These are phyloP conservation scores for Leptocoma aspasia DNA, from an alignment of 2,113 vertebrate genomes.

Conservation along the genomic window DNA sequence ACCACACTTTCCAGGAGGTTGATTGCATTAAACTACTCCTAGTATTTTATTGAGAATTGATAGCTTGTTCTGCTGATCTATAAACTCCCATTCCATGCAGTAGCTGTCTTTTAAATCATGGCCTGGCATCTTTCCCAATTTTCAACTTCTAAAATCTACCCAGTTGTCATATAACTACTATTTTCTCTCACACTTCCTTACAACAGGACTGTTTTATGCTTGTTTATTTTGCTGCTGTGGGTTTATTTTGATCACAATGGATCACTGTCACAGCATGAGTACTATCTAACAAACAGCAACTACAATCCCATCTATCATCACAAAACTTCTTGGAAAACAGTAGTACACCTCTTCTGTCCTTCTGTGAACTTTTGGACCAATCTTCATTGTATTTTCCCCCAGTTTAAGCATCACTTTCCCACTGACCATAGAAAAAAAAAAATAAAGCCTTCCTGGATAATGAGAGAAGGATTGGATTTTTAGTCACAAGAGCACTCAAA, in stretches of 20 bases:
- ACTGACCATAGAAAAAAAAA: neutral
- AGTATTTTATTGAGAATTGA: constrained; percentile 37
- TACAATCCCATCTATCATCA: constrained; percentile 25
- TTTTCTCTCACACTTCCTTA: constrained; percentile 43
- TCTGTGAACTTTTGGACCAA: neutral
- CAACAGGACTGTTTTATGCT: constrained; percentile 7
- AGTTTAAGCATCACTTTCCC: neutral
- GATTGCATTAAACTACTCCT: constrained; percentile 8
- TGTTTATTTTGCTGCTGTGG: constrained; percentile 40
- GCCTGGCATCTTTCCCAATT: neutral
- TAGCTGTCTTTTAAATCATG: constrained; percentile 6
- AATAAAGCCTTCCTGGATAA: neutral
- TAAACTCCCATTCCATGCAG: neutral
- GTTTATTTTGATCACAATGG: constrained; percentile 58
- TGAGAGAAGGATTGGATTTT: neutral
- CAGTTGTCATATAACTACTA: neutral
- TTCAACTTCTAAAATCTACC: constrained; percentile 24
- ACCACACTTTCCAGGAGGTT: neutral
- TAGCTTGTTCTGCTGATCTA: neutral
- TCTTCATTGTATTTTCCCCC: neutral
- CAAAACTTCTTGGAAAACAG: neutral
- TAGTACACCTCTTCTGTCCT: neutral
- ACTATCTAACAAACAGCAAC: constrained; percentile 42
- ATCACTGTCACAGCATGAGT: constrained; percentile 46
- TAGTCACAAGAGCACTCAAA: neutral